Evolutionary conservation across 2,113 vertebrate genomes (phyloP), one percentile per base, ranked within the genome.

Genomic region (Podilymbus podiceps): DNA sequence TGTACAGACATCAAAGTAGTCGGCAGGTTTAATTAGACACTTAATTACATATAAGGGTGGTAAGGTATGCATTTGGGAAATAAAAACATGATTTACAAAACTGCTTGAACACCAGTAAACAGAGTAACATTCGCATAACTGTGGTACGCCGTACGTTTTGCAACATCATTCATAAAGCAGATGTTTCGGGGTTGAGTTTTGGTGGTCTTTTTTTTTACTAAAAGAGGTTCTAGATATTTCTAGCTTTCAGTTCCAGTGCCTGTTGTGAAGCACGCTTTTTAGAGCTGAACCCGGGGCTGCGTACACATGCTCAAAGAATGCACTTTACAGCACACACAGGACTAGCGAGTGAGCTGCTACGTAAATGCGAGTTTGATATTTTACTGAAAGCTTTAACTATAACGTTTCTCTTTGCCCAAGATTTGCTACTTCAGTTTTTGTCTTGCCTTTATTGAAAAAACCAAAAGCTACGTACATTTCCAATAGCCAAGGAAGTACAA

Each of bases 1-100:
- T 24, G 22, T 44, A 30, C 67, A 92, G 93, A 94, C 94, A 95
- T 90, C 94, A 97, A 96, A 97, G 94, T 59, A 95, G 83, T 6
- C 59, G 66, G 63, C 24, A 66, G 73, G 92, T 60, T 92, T 95
- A 90, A 96, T 95, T 95, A 97, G 59, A 84, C 63, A 30, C n/a
- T 81, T 97, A 97, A 95, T 90, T 89, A 96, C 13, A 86, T 46
- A 17, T 42, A 42, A 84, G 80, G 38, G 55, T 35, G 93, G 68
- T 19, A 38, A 95, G 60, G 79, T 86, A 81, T 93, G 93, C 88
- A 35, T 93, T 77, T 62, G 80, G 92, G 86, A 95, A 96, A 92
- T 84, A 77, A 93, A 95, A 83, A 3, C 49, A 72, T 0, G 7
- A n/a, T 92, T 94, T 90, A 76, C 78, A 88, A 85, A 87, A 73